Conservation (phyloP, 2,797 vertebrate species). For the Myotis findleyi region DNA sequence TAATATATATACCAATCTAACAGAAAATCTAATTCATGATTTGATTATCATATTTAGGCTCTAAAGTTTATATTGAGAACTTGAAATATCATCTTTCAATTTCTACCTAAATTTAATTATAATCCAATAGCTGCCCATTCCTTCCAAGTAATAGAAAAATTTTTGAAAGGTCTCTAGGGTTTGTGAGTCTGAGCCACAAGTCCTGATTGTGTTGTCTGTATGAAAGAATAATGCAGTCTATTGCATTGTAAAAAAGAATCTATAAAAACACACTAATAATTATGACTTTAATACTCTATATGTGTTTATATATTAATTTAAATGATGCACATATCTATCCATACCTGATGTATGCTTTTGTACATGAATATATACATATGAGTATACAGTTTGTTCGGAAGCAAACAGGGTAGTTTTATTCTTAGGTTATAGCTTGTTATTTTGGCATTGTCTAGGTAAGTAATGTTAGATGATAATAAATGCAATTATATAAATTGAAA, state of each 20-base stretch:
- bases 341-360: neutral
- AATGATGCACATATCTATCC: neutral
- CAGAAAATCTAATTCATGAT: slow-evolving; percentile 67
- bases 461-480: neutral
- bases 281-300: neutral
- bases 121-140: slow-evolving; percentile 61
- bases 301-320: neutral
- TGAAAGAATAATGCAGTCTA: neutral
- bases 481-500: neutral
- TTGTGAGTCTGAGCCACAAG: neutral
- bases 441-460: slow-evolving; percentile 9
- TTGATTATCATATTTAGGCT: slow-evolving; percentile 74
- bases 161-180: slow-evolving; percentile 59
- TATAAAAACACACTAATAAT: neutral
- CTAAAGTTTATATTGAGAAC: slow-evolving; percentile 67
- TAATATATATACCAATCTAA: slow-evolving; percentile 66
- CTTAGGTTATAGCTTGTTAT: neutral
- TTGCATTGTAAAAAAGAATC: neutral
- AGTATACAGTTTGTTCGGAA: neutral
- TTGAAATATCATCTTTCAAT: slow-evolving; percentile 71
- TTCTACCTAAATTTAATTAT: slow-evolving; percentile 74
- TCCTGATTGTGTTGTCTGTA: neutral
- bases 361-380: neutral
- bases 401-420: neutral
- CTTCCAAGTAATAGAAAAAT: slow-evolving; percentile 56